Conservation (phyloP, 1,140 invertebrate species). For the Paraescarpia echinospica region DNA sequence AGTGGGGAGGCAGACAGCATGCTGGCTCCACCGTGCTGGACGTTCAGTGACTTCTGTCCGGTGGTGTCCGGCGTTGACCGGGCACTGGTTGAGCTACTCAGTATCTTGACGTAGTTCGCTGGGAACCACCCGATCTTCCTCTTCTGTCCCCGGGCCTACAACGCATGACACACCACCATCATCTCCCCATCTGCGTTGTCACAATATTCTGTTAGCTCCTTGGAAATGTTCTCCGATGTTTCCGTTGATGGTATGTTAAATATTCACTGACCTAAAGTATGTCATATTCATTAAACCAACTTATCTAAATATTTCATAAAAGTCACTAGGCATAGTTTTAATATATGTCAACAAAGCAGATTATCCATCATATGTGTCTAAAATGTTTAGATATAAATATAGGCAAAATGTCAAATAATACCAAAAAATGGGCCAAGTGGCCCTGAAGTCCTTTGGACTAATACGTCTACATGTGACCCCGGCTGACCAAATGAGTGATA, state of each 20-base stretch:
- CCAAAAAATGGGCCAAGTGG: too few relatives aligned
- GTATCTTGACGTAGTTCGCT: constrained; percentile 87
- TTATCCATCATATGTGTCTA: too few relatives aligned
- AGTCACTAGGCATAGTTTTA: not conserved
- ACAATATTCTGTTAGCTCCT: not conserved
- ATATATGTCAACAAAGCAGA: not conserved
- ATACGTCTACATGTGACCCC: too few relatives aligned
- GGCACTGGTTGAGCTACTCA: constrained; percentile 28
- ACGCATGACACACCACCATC: not conserved
- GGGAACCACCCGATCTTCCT: constrained; percentile 97
- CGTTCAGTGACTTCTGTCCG: not conserved
- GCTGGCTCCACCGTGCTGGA: not conserved
- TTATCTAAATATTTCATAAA: too few relatives aligned
- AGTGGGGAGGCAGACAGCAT: not conserved
- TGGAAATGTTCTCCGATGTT: not conserved
- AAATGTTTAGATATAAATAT: not conserved
- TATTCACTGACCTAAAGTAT: not conserved
- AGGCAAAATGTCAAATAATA: too few relatives aligned
- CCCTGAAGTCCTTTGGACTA: too few relatives aligned
- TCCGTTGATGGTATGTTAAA: not conserved
- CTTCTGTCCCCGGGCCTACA: constrained; percentile 85
- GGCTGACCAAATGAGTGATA: too few relatives aligned
- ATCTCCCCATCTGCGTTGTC: not conserved
- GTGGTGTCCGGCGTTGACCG: constrained; percentile 36
- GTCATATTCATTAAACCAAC: too few relatives aligned